Evolutionary conservation across 2,113 vertebrate species (phyloP).

Genomic region (Myotis davidii): DNA sequence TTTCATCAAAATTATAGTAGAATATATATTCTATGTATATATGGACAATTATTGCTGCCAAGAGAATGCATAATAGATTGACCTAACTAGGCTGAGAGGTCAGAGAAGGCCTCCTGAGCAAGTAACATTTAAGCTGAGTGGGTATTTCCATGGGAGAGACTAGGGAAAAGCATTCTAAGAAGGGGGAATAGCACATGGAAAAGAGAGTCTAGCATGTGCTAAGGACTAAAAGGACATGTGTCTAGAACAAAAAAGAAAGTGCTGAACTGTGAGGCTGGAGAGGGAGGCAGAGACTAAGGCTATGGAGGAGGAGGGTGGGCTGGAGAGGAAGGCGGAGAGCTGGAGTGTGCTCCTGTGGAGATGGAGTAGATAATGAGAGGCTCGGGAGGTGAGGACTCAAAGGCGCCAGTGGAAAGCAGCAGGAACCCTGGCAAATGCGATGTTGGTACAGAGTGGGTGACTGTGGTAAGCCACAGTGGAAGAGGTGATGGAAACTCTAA

Average conservation of each 20-base stretch:
- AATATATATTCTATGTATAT: not conserved
- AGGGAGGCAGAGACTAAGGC: not conserved
- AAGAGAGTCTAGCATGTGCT: not conserved
- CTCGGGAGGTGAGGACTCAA: accelerated
- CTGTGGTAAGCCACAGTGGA: too few relatives aligned
- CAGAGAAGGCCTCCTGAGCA: not conserved
- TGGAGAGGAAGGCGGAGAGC: not conserved
- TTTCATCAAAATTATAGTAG: not conserved
- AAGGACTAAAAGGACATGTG: not conserved
- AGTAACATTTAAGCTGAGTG: not conserved
- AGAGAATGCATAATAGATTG: not conserved
- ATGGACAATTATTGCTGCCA: not conserved
- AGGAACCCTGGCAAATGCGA: accelerated
- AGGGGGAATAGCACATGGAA: not conserved
- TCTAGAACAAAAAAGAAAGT: not conserved
- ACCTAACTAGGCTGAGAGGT: not conserved
- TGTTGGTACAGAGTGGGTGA: not conserved
- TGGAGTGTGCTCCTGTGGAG: accelerated
- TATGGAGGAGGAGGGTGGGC: not conserved
- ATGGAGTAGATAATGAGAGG: accelerated
- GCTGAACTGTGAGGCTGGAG: not conserved
- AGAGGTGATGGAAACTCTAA: not conserved
- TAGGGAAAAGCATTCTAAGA: not conserved
- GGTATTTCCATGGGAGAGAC: not conserved
- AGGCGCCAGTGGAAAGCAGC: accelerated